These are phyloP conservation scores for Scaeva pyrastri DNA, from an alignment of 2,888 invertebrate genomes.

Conservation along the genomic window DNA sequence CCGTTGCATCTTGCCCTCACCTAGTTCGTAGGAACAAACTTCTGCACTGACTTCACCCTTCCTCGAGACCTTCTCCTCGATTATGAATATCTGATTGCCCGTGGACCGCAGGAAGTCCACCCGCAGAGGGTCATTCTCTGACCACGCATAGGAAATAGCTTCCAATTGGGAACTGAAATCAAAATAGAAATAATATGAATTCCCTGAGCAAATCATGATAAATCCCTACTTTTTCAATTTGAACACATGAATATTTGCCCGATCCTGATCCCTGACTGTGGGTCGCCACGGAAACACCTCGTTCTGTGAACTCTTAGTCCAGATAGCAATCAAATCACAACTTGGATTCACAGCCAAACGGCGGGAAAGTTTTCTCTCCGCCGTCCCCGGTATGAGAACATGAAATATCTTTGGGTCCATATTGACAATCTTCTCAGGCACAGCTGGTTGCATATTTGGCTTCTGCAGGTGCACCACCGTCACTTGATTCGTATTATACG, in stretches of 20 bases:
- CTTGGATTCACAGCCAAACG: conserved; percentile 83
- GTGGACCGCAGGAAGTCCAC: conserved; percentile 90
- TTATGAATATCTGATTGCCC: conserved; percentile 89
- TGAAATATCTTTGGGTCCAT: conserved; percentile 88
- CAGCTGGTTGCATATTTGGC: conserved; percentile 85
- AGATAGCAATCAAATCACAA: conserved; percentile 87
- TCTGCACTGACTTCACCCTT: conserved; percentile 90
- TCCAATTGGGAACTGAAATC: conserved; percentile 87
- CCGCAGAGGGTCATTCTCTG: conserved; percentile 94
- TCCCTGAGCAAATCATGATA: not conserved
- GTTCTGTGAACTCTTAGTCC: conserved; percentile 93
- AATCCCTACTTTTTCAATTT: conserved; percentile 87
- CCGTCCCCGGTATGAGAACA: conserved; percentile 83
- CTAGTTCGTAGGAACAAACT: conserved; percentile 87
- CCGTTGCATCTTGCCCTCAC: conserved; percentile 86
- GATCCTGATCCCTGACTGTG: conserved; percentile 91
- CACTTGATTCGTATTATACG: conserved; percentile 89
- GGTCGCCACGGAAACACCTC: conserved; percentile 98
- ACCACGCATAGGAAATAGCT: conserved; percentile 91
- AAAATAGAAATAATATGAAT: conserved; percentile 57
- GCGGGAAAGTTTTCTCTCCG: conserved; percentile 81
- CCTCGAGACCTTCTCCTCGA: conserved; percentile 92
- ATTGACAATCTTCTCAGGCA: conserved; percentile 87
- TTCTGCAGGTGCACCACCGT: conserved; percentile 88
- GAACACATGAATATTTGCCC: conserved; percentile 94